Evolutionary conservation across 2,888 invertebrate species (phyloP).

Genomic region (Melipona bicolor): DNA sequence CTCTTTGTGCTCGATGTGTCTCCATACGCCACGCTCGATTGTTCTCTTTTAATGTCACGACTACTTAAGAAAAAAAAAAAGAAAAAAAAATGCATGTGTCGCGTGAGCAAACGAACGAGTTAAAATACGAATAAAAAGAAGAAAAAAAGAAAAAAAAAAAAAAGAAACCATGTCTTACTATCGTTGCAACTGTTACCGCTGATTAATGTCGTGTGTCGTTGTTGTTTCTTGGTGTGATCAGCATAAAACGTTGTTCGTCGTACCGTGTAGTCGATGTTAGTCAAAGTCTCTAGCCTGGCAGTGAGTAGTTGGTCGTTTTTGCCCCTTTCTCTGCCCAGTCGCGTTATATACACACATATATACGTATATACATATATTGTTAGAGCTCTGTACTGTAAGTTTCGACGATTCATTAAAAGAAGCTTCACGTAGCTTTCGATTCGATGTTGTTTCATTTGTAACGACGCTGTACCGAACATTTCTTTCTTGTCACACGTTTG

Average conservation of each 20-base stretch:
- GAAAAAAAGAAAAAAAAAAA: neutral
- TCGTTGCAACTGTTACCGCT: slow-evolving; percentile 79
- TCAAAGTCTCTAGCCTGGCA: neutral
- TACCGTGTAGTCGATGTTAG: slow-evolving; percentile 46
- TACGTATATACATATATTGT: neutral
- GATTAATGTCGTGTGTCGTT: slow-evolving; percentile 83
- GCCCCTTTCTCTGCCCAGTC: neutral
- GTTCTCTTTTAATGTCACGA: slow-evolving; percentile 39
- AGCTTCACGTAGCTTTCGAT: slow-evolving; percentile 42
- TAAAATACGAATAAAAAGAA: neutral
- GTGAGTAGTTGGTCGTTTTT: slow-evolving; percentile 7
- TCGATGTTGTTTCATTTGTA: slow-evolving; percentile 23
- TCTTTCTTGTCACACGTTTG: neutral
- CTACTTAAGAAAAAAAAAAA: neutral
- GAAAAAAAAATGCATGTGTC: slow-evolving; percentile 13
- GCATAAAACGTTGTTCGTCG: slow-evolving; percentile 64
- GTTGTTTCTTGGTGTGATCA: slow-evolving; percentile 82
- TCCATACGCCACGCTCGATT: slow-evolving; percentile 7
- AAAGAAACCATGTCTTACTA: slow-evolving; percentile 67
- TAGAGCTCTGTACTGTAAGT: slow-evolving; percentile 36
- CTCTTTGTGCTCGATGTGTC: slow-evolving; percentile 37
- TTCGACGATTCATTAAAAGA: slow-evolving; percentile 38
- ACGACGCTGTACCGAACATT: neutral
- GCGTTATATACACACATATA: slow-evolving; percentile 5
- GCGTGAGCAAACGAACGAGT: neutral